Base-by-base conservation (phyloP, 2,888 invertebrate species). In the Girardia tigrina region DNA sequence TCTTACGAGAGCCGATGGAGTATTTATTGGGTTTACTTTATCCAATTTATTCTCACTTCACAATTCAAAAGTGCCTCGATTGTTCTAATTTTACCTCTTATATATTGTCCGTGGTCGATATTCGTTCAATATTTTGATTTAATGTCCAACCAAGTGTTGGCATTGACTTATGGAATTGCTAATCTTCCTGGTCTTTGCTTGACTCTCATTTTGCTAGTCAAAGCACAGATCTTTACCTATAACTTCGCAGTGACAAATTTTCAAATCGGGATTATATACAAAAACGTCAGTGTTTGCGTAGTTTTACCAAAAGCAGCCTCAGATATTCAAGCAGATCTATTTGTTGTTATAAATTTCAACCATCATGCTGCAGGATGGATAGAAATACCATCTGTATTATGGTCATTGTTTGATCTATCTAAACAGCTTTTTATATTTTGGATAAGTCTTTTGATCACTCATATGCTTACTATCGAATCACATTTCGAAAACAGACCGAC, bases 401-500 rank as follows among this genome's bases (percentile, higher is more conserved):
- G 85, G 85, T 81, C 84, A 71, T 82, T 84, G 16, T 79, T 86
- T 4, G 82, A 84, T 78, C 80, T 87, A 6, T 84, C 86, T 4
- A 81, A 85, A 16, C 85, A 86, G 78, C 82, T 87, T 75, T 81
- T 86, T 2, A 80, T 85, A 28, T 86, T 86, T 79, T 87, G 87
- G 87, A 77, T 84, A 28, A 80, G 84, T 36, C 81, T 86, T 78
- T 86, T 86, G 77, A 75, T 80, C 12, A 79, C 83, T 12, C 84
- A 86, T 78, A 79, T 86, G 8, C 83, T 80, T 79, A 81, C 81
- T 26, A 83, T 82, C 77, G 78, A 81, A 71, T 56, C n/a, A n/a
- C 78, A 81, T 23, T 77, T 80, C 42, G 79, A 81, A 28, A 83
- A 83, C 72, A 83, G 84, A 42, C 84, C 83, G 83, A 80, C 84